Conservation (phyloP, 2,113 vertebrate genomes). For the Cynocephalus volans region DNA sequence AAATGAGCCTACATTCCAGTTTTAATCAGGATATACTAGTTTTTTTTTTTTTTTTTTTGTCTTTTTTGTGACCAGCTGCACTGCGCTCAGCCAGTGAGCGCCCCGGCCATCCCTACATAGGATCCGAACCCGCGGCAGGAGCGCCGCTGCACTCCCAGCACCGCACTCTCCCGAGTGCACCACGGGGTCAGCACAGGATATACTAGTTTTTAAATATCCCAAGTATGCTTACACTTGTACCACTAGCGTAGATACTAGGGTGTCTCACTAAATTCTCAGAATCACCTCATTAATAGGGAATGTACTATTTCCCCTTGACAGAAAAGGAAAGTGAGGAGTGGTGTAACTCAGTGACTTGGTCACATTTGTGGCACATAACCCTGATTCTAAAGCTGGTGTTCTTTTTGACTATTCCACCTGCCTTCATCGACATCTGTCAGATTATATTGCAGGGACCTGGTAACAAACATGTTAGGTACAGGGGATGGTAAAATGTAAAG, state of each 20-base stretch:
- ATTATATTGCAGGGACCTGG: neutral
- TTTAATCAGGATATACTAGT: neutral
- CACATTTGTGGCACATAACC: neutral
- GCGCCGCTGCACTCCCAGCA: no score
- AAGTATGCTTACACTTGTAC: neutral
- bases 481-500: neutral
- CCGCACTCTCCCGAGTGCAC: no score
- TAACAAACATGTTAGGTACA: neutral
- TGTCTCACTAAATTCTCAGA: neutral
- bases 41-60: no score
- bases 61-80: no score
- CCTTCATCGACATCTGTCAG: neutral
- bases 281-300: neutral
- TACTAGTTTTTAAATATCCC: neutral
- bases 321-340: neutral
- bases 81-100: no score
- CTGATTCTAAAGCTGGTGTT: neutral
- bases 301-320: neutral
- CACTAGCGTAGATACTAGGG: no score
- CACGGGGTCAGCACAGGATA: no score
- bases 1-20: neutral
- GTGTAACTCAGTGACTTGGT: neutral
- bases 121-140: no score
- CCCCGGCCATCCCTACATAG: no score
- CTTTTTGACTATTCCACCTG: neutral